Evolutionary conservation across 2,113 vertebrate genomes (phyloP), one percentile per base, ranked within the genome.

Genomic region (Platichthys stellatus): DNA sequence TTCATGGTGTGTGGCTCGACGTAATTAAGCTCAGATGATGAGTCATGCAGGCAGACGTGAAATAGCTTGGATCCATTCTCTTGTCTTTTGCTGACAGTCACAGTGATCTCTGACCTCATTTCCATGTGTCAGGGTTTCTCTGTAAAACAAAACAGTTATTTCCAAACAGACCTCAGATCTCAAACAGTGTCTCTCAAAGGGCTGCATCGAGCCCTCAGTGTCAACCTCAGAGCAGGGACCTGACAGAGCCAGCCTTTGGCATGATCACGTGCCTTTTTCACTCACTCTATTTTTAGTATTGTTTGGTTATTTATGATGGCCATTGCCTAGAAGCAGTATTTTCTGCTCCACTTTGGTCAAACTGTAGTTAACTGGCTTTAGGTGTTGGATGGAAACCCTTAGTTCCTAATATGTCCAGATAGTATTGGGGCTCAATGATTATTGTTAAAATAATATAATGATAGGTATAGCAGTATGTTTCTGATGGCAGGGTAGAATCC

Each of bases 291-390:
- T 88, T 54, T 92, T 85, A 61, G 59, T 61, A 18, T 77, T 23
- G 64, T 75, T 91, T 56, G 63, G 65, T 86, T 86, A 88, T 90
- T 89, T 91, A 86, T 90, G 78, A 83, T n/a, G 20, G 28, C 63
- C 69, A 87, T 86, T 88, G 77, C 81, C 76, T 78, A 35, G 63
- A 79, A 88, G 82, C 79, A 51, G 82, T 38, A 31, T 76, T 72
- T 79, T 86, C 66, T 81, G 65, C 26, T 85, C 51, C 23, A 35
- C 28, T 73, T 49, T 76, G 11, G 15, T 63, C 3, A 61, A 65
- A 67, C 60, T 70, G 49, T 71, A 40, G 61, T 62, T 72, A 47
- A 59, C 31, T 8, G 45, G 15, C 11, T 47, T 74, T 61, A 53
- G 31, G 60, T 63, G n/a, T 58, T 15, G 7, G 18, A 11, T 69